Evolutionary conservation across 2,888 invertebrate genomes (phyloP), one percentile per base, ranked within the genome.

Genomic region (Tyria jacobaeae): DNA sequence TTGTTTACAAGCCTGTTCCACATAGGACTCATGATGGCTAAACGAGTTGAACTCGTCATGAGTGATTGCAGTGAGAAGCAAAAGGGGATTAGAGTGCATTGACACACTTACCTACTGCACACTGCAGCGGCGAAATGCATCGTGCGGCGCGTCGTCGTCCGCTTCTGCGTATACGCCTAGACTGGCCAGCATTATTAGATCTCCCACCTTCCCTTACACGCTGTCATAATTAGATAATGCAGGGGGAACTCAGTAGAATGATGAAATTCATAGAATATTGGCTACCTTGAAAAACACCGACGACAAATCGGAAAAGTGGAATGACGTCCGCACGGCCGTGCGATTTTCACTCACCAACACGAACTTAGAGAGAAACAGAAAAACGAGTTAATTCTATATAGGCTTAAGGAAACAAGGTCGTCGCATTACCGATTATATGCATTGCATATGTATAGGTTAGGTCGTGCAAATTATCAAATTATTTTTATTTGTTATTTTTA

Each of bases 41-140:
- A 87, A 87, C 86, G 75, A 83, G 86, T 81, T 88, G 87, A 89
- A 89, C 89, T 90, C 88, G 89, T 87, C 87, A 89, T 89, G 88
- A 90, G 87, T 89, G 88, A 90, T 90, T 88, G 87, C 87, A 83
- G 83, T 87, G 85, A 87, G 83, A 87, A 86, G 78, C 79, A 81
- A 81, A 89, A 82, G 90, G 89, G 90, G 90, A 89, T 87, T 84
- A 84, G 89, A 92, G 93, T 92, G 91, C 93, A 92, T 91, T 90
- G 93, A 89, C 93, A 91, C 80, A 94, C 91, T 94, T 94, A 92
- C 93, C 92, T 90, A 93, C 90, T 91, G 89, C 88, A 87, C 82
- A 86, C 83, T 90, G 91, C 90, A 89, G 83, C 83, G 80, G 89
- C 91, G 89, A 91, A 91, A 92, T 91, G 91, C 92, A 89, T 81